Conservation (phyloP, 1,140 invertebrate genomes). For the Cyclina sinensis region DNA sequence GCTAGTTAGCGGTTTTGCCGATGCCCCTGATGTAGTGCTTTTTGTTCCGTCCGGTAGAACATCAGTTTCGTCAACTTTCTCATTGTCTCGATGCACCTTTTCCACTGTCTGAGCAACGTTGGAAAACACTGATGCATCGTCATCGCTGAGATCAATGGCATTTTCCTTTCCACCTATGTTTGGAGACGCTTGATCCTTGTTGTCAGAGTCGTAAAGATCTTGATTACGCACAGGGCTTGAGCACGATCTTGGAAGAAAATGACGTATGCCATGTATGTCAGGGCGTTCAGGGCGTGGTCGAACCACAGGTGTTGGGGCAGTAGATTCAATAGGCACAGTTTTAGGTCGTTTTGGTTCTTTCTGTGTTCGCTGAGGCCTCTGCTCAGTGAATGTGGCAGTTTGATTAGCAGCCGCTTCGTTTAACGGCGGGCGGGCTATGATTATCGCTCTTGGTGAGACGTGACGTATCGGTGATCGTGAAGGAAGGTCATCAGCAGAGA, state of each 20-base stretch:
- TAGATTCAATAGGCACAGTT: constrained; percentile 61
- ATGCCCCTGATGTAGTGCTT: background rate
- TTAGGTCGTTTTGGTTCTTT: constrained; percentile 61
- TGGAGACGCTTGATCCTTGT: no score
- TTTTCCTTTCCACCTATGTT: background rate
- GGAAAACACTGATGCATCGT: background rate
- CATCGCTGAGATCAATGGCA: background rate
- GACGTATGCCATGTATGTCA: constrained; percentile 29
- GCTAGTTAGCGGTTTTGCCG: background rate
- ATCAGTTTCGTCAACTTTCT: background rate
- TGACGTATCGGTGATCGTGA: constrained; percentile 21
- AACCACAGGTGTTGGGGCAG: constrained; percentile 56
- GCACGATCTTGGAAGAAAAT: constrained; percentile 52
- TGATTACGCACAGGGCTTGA: constrained; percentile 39
- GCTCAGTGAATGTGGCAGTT: background rate
- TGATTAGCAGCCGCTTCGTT: constrained; percentile 21
- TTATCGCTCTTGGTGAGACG: constrained; percentile 44
- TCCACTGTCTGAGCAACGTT: background rate
- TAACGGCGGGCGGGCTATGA: background rate
- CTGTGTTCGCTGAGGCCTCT: constrained; percentile 14
- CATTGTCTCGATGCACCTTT: background rate
- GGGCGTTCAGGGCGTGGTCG: constrained; percentile 60
- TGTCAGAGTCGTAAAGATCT: no score
- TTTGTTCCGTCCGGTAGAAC: background rate
- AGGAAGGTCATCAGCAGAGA: constrained; percentile 33